phyloP scores from a whole-genome alignment of 92 coral and sea anemone species.

The Desmophyllum pertusum region DNA sequence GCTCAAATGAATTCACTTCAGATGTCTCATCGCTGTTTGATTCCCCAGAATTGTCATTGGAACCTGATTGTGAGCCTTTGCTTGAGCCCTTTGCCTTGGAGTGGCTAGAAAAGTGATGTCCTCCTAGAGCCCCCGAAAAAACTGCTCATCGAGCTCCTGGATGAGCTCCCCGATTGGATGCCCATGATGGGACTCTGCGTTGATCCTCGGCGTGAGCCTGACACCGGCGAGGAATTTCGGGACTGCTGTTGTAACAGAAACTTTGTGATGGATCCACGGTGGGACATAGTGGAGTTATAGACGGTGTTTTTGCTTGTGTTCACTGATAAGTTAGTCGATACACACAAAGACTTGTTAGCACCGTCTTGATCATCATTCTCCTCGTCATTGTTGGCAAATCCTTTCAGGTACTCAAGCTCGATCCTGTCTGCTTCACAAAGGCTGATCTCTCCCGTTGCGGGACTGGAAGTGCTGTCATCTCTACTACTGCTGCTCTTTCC shows the following conservation, averaged over 20 bases:
- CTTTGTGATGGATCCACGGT: slow-evolving; percentile 65
- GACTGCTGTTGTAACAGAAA: slow-evolving; percentile 53
- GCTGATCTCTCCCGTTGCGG: neutral
- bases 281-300: slow-evolving; percentile 60
- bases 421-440: slow-evolving; percentile 33
- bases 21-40: neutral
- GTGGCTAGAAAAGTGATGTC: slow-evolving; percentile 1
- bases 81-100: neutral
- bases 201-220: slow-evolving; percentile 28
- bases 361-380: slow-evolving; percentile 15
- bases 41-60: neutral
- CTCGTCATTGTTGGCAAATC: neutral
- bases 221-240: neutral
- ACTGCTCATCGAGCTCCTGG: slow-evolving; percentile 32
- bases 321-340: neutral
- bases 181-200: neutral
- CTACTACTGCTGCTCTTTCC: neutral
- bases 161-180: slow-evolving; percentile 3
- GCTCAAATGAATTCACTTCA: neutral
- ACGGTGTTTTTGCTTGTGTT: slow-evolving; percentile 61
- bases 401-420: slow-evolving; percentile 11
- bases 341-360: neutral
- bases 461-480: slow-evolving; percentile 5
- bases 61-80: neutral
- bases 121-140: neutral